Conservation (phyloP, 1,140 invertebrate genomes). For the Drosophila tsacasi region DNA sequence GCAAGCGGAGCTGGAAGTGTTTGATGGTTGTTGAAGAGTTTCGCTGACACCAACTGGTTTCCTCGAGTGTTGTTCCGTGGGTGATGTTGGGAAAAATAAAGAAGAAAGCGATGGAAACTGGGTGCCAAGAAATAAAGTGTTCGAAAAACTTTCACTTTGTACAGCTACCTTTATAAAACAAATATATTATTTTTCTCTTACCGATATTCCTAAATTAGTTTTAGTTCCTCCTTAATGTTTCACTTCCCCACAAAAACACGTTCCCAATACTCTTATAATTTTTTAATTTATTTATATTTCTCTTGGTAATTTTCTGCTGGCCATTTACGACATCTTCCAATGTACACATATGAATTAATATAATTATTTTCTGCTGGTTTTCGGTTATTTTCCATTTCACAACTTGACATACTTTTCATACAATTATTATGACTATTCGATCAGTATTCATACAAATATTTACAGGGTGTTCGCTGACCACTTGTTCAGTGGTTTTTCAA, state of each 20-base stretch:
- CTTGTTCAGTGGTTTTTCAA: slow-evolving; percentile 12
- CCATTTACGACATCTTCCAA: slow-evolving; percentile 60
- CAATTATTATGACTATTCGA: slow-evolving; percentile 48
- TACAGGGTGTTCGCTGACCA: slow-evolving; percentile 46
- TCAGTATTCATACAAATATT: slow-evolving; percentile 71
- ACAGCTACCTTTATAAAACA: background rate
- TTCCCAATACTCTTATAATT: slow-evolving; percentile 18
- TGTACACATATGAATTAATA: slow-evolving; percentile 66
- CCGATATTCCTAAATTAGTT: background rate
- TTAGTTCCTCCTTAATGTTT: background rate
- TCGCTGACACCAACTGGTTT: slow-evolving; percentile 41
- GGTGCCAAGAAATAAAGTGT: background rate
- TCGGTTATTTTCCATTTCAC: slow-evolving; percentile 65
- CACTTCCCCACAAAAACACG: background rate
- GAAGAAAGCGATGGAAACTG: too few species aligned
- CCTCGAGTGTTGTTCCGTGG: slow-evolving; percentile 5
- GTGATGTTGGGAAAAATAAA: background rate
- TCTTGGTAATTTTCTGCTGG: slow-evolving; percentile 47
- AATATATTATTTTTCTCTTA: background rate
- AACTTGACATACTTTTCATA: slow-evolving; percentile 56
- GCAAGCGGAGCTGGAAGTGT: slow-evolving; percentile 58
- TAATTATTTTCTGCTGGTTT: slow-evolving; percentile 37
- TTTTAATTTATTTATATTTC: slow-evolving; percentile 53
- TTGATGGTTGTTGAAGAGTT: slow-evolving; percentile 58
- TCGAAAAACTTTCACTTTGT: too few species aligned